Base-by-base conservation (phyloP, 2,113 vertebrate species). In the Machaerirhynchus nigripectus region DNA sequence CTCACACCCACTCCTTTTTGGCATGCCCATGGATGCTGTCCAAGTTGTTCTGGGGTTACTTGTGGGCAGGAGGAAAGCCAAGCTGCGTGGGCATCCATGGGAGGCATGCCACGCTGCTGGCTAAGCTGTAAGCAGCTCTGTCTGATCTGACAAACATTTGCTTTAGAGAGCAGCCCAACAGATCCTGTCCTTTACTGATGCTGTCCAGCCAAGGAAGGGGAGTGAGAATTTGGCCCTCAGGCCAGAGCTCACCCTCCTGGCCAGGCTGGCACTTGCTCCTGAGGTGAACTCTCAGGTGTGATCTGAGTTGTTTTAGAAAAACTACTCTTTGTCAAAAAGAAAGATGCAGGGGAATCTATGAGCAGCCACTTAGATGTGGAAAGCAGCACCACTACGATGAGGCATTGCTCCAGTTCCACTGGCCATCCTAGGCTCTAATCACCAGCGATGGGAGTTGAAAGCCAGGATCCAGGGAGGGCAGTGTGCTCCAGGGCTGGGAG, bases 151-250 rank as follows among this genome's bases (percentile, higher is more conserved):
- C 42, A 90, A 96, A 86, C 79, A 49, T 74, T 67, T 81, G 39
- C 68, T 93, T 86, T 65, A 88, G 44, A 46, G 30, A 75, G 47
- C 42, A 94, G 90, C 30, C 55, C 59, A 82, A n/a, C 12, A 76
- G 77, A 79, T 13, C 30, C 23, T 10, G 0, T 27, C 20, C 77
- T 59, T 80, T 31, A 63, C 10, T 2, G 3, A 28, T 0, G 0
- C 40, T 9, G 2, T 30, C 39, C 56, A 84, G n/a, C 30, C 35
- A 37, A 67, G 27, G 28, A 22, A 50, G 4, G 18, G 23, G 39
- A 69, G 23, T 1, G 1, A 70, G 13, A 37, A 33, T 74, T 61
- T 22, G 3, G 44, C 56, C n/a, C 22, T 55, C 33, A 56, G 31
- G 27, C 17, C 63, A 37, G 13, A 81, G 30, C 6, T n/a, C 37